Percentiles rank a stretch among this genome's conserved stretches.
Evolutionary conservation across 1,140 invertebrate species (phyloP).

Genomic region (Brachionus asplanchnoidis): DNA sequence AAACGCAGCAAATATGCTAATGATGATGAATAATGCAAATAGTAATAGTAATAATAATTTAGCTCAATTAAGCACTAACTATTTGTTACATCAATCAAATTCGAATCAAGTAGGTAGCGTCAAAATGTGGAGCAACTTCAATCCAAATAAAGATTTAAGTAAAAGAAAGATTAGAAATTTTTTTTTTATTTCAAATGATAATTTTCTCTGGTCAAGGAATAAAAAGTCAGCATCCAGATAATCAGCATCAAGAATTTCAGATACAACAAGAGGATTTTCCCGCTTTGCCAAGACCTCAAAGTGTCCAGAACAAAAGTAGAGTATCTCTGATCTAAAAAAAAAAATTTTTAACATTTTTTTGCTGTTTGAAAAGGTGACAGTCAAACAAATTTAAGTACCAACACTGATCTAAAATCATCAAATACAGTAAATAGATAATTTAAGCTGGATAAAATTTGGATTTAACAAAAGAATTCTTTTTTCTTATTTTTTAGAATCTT

Average conservation of each 20-base stretch:
- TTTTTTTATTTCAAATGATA: background rate
- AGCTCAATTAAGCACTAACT: slow-evolving; percentile 21
- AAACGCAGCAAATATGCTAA: slow-evolving; percentile 24
- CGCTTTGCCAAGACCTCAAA: slow-evolving; percentile 72
- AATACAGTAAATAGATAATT: background rate
- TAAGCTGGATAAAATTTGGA: background rate
- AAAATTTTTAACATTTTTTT: background rate
- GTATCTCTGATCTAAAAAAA: background rate
- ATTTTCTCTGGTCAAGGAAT: background rate
- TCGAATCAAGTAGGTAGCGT: slow-evolving; percentile 23
- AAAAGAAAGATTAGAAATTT: background rate
- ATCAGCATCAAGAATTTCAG: slow-evolving; percentile 71
- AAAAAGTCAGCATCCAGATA: slow-evolving; percentile 42
- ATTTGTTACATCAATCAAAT: slow-evolving; percentile 30
- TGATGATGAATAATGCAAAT: slow-evolving; percentile 35
- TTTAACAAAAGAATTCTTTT: background rate
- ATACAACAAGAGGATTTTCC: slow-evolving; percentile 98
- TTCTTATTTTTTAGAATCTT: background rate
- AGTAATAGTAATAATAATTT: slow-evolving; percentile 32
- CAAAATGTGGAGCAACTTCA: slow-evolving; percentile 41
- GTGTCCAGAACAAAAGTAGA: slow-evolving; percentile 45
- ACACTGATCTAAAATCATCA: slow-evolving; percentile 36
- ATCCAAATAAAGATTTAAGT: slow-evolving; percentile 35
- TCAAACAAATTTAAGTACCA: background rate
- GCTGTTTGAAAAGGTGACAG: background rate